These are phyloP conservation scores for Podiceps cristatus DNA, from an alignment of 2,113 vertebrate species.

Conservation along the genomic window DNA sequence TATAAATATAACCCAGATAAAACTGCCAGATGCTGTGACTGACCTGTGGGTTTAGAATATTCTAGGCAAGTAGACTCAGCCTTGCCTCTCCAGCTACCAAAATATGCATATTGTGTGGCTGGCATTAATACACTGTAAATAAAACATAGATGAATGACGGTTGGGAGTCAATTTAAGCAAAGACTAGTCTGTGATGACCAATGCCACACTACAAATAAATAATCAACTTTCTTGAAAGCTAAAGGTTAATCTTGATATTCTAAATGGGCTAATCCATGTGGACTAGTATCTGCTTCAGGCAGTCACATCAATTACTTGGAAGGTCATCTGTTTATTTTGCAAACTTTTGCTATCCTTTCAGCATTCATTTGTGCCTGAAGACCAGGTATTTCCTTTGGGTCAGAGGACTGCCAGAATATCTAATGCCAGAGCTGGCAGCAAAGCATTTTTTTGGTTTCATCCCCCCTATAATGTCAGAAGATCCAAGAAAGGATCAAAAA, in stretches of 20 bases:
- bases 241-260: not conserved
- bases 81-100: not conserved
- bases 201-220: not conserved
- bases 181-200: not conserved
- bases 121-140: not conserved
- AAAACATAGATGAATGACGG: not conserved
- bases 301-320: not conserved
- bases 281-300: not conserved
- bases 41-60: not conserved
- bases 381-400: not conserved
- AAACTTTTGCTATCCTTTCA: not conserved
- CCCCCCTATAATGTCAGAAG: not conserved
- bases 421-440: not conserved
- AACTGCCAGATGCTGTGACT: not conserved
- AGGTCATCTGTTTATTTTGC: not conserved
- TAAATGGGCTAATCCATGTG: not conserved
- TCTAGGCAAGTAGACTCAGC: not conserved
- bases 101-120: not conserved
- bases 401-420: not conserved
- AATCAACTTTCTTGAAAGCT: not conserved
- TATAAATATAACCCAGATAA: not conserved
- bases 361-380: not conserved
- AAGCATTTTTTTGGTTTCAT: accelerated
- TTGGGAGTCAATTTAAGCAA: not conserved
- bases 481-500: not conserved